Base-by-base conservation (phyloP, 1,140 invertebrate genomes). In the Heliconius hermathena region DNA sequence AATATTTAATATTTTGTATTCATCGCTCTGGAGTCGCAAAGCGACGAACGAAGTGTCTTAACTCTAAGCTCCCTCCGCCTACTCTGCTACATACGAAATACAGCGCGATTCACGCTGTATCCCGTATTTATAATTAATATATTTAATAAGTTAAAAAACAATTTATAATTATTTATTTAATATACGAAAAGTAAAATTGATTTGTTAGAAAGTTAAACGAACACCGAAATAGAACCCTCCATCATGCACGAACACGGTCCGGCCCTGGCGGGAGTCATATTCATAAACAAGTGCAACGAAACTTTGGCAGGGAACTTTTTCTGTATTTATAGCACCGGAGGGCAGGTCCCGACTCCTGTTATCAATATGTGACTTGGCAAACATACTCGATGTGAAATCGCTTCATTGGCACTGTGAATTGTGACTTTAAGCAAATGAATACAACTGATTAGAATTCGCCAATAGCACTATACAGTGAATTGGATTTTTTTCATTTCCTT, bases 261-360 rank as follows among this genome's bases (percentile, higher is more conserved):
- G 81, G 86, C 83, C 84, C 87, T 73, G 82, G 82, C 83, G 84
- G 82, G 83, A 81, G 84, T 84, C 83, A 88, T 90, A 88, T 92
- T 87, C 88, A 90, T 92, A 92, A 92, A 92, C 88, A 89, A 89
- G 84, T 89, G 88, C 88, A 90, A 82, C 79, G 86, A 87, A 90
- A 91, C 83, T 92, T 92, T 90, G 88, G 87, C 88, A 91, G 83
- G 74, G 81, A 90, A 89, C 85, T 91, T 90, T 90, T 91, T 90
- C 83, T 85, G 81, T 90, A 92, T 91, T 90, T 90, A 90, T 86
- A 78, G 84, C 82, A 81, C 83, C 82, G 82, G 78, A 83, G 81
- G 85, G 83, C 81, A 81, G 79, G 80, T 71, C 75, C 41, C 5
- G 33, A 36, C 13, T 46, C 13, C 77, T 52, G 74, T 80, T 85